phyloP scores from a whole-genome alignment of 1,140 invertebrate species.

The Drosophila cardini region DNA sequence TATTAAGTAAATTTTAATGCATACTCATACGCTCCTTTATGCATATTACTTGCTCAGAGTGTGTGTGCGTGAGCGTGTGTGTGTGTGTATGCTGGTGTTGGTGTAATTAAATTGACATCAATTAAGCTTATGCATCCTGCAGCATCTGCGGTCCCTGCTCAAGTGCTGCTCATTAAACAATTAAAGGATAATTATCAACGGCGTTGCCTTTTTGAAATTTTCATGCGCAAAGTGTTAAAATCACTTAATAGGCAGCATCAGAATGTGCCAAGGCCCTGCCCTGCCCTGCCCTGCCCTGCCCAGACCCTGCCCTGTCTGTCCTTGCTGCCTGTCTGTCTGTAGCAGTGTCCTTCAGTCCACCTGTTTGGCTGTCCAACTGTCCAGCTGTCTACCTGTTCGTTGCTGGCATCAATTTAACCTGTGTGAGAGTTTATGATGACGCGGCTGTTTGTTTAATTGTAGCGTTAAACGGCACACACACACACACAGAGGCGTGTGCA shows the following conservation, averaged over 20 bases:
- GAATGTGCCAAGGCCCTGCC: conserved; percentile 36
- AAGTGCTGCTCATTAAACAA: conserved; percentile 82
- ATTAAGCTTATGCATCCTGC: conserved; percentile 69
- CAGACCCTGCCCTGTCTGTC: background rate
- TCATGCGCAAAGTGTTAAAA: conserved; percentile 82
- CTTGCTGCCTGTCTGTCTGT: too few species aligned
- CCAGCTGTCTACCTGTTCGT: conserved; percentile 12
- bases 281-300: conserved; percentile 33
- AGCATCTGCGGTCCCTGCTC: conserved; percentile 42
- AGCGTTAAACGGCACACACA: conserved; percentile 76
- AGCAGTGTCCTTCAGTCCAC: too few species aligned
- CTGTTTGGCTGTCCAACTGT: background rate
- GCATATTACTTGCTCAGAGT: background rate
- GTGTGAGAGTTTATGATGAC: conserved; percentile 57
- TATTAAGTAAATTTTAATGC: conserved; percentile 8
- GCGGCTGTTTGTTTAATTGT: conserved; percentile 82
- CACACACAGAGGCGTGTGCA: background rate
- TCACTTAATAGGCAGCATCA: conserved; percentile 72
- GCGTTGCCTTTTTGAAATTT: conserved; percentile 80
- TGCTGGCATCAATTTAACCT: conserved; percentile 51
- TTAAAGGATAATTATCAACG: conserved; percentile 83
- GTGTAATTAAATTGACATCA: conserved; percentile 81
- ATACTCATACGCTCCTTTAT: background rate
- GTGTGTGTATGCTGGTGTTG: conserved; percentile 14
- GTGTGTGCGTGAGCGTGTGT: conserved; percentile 11